phyloP scores from a whole-genome alignment of 2,888 invertebrate genomes.

The Acrobeloides nanus region DNA sequence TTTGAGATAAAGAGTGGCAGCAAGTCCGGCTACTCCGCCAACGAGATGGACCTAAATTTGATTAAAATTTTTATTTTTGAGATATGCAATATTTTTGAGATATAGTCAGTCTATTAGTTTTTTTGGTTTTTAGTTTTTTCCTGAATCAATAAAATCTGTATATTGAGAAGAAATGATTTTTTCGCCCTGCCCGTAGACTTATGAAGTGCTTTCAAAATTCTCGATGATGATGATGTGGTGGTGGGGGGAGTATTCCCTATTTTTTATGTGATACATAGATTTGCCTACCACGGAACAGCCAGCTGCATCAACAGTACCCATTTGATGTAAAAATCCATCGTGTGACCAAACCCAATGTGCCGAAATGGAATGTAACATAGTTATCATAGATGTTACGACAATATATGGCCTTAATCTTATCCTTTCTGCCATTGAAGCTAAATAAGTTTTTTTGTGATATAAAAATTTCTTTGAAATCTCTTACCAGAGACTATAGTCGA shows the following conservation, averaged over 20 bases:
- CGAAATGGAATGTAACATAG: constrained; percentile 37
- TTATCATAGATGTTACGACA: constrained; percentile 30
- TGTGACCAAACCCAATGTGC: constrained; percentile 46
- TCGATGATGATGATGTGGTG: no score
- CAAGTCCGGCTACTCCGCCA: constrained; percentile 43
- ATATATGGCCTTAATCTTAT: constrained; percentile 45
- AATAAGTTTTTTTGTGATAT: constrained; percentile 9
- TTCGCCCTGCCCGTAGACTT: no score
- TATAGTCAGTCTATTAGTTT: no score
- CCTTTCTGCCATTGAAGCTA: constrained; percentile 48
- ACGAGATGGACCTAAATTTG: constrained; percentile 48
- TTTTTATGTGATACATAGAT: no score
- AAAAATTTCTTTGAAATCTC: constrained; percentile 3
- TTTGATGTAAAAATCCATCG: constrained; percentile 34
- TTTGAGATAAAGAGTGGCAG: constrained; percentile 39
- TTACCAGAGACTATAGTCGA: constrained; percentile 50
- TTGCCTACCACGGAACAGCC: constrained; percentile 39
- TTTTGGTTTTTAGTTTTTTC: no score
- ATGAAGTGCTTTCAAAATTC: no score
- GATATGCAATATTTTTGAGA: no score
- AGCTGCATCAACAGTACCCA: constrained; percentile 46
- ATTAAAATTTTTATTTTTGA: no score
- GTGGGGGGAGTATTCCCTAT: no score
- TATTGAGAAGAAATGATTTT: no score
- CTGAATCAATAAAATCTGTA: no score